These are phyloP conservation scores for Megamerina dolium DNA, from an alignment of 2,888 invertebrate species.

Conservation along the genomic window DNA sequence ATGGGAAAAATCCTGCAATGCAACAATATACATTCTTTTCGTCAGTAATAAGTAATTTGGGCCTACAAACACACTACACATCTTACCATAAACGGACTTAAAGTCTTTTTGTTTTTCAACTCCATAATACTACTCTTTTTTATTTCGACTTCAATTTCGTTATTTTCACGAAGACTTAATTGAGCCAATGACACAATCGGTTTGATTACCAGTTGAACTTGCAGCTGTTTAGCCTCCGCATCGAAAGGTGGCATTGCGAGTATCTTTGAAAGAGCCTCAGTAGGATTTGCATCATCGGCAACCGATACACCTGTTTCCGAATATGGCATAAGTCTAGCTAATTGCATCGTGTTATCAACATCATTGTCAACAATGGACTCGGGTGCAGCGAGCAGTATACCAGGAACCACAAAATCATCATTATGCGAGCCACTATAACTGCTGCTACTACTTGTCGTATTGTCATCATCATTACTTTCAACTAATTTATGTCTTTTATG, in stretches of 20 bases:
- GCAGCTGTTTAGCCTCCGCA: conserved; percentile 35
- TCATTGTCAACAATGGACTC: conserved; percentile 7
- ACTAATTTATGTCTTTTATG: background rate
- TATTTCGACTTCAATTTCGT: conserved; percentile 38
- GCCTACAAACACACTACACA: too few species aligned
- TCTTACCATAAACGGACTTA: conserved; percentile 35
- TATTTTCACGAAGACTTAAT: conserved; percentile 40
- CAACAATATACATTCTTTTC: background rate
- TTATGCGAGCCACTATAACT: conserved; percentile 7
- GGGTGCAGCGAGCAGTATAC: conserved; percentile 7
- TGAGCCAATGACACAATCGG: conserved; percentile 41
- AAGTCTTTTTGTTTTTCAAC: conserved; percentile 20
- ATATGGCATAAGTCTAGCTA: conserved; percentile 15
- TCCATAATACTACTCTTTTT: conserved; percentile 37
- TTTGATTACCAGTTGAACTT: conserved; percentile 39
- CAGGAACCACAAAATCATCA: conserved; percentile 10
- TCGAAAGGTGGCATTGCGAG: conserved; percentile 40
- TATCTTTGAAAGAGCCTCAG: conserved; percentile 31
- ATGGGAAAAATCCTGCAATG: conserved; percentile 38
- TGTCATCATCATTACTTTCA: too few species aligned
- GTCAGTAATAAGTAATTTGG: background rate
- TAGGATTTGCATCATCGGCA: conserved; percentile 22
- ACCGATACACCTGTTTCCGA: conserved; percentile 18
- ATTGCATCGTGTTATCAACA: conserved; percentile 13
- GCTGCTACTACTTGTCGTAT: conserved; percentile 5